Evolutionary conservation across 2,888 invertebrate genomes (phyloP), one percentile per base, ranked within the genome.

Genomic region (Protodeltote pygarga): DNA sequence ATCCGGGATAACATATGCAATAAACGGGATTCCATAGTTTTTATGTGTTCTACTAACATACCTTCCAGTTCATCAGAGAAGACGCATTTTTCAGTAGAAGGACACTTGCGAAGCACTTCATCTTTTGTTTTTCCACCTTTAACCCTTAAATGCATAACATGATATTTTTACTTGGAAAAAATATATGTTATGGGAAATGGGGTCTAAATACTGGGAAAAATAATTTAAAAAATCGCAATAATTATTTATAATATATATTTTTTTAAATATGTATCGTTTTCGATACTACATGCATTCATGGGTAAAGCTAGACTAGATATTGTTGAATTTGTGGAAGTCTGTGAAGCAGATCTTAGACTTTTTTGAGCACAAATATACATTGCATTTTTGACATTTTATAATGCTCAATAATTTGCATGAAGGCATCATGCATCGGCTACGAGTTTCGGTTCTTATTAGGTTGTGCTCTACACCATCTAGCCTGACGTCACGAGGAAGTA

Each of bases 241-340:
- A 25, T 25, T 4, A 25, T 6, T 25, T 10, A 13, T 10, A 25
- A 13, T 13, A 10, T 25, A 11, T 25, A 11, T 25, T 25, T 25
- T 5, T 25, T 25, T 25, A 37, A 37, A 13, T 32, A 19, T 32
- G 32, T 32, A 32, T 32, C 32, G 31, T 17, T 38, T 38, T 38
- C 25, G 24, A 38, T 38, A 38, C 38, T 27, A 9, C 16, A 38
- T 38, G 25, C 38, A 38, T 38, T 24, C 24, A 23, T 38, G 16
- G 19, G 15, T 15, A 16, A 16, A 29, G 9, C 15, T n/a, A 16
- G 8, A 17, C 9, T 29, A 11, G 14, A 24, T 24, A 16, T 15
- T 19, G 13, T 10, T 16, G 21, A 11, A 40, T 15, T 31, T 41
- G n/a, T 31, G 31, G 13, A 41, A 32, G 10, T 23, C 11, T 9